Evolutionary conservation across 1,140 invertebrate genomes (phyloP).

Genomic region (Wasmannia auropunctata): DNA sequence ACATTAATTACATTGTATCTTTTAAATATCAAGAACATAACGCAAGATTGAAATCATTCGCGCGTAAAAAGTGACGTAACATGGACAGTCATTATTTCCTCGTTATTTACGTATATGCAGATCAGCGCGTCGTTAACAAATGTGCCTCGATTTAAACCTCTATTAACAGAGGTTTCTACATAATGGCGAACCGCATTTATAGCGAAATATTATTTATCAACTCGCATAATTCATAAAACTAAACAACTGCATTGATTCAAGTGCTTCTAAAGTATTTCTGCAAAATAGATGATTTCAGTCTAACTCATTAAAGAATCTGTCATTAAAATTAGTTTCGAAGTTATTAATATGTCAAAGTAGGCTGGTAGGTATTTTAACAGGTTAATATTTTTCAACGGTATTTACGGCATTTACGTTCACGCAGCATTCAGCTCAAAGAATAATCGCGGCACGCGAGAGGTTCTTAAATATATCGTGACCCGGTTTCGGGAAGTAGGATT

Average conservation of each 20-base stretch:
- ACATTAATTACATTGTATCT: background rate
- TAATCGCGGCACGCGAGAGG: background rate
- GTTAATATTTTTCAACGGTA: background rate
- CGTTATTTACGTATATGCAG: conserved; percentile 13
- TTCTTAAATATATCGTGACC: conserved; percentile 40
- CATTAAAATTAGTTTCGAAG: conserved; percentile 1
- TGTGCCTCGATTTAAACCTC: conserved; percentile 25
- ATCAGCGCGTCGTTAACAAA: conserved; percentile 28
- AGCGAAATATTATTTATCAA: conserved; percentile 31
- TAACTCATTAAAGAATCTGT: background rate
- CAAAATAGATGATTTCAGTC: conserved; percentile 4
- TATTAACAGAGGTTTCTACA: conserved; percentile 19
- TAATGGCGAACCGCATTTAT: conserved; percentile 13
- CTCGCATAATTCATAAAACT: conserved; percentile 30
- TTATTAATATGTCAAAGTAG: background rate
- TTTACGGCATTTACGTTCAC: background rate
- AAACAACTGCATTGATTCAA: background rate
- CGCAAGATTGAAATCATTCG: background rate
- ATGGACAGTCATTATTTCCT: background rate
- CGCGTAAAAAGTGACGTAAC: background rate
- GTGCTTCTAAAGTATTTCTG: background rate
- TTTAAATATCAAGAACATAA: background rate
- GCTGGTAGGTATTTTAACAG: background rate
- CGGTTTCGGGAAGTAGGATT: conserved; percentile 31
- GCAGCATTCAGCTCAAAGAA: background rate